Conservation (phyloP, 1,140 invertebrate species). For the Lepidurus arcticus region DNA sequence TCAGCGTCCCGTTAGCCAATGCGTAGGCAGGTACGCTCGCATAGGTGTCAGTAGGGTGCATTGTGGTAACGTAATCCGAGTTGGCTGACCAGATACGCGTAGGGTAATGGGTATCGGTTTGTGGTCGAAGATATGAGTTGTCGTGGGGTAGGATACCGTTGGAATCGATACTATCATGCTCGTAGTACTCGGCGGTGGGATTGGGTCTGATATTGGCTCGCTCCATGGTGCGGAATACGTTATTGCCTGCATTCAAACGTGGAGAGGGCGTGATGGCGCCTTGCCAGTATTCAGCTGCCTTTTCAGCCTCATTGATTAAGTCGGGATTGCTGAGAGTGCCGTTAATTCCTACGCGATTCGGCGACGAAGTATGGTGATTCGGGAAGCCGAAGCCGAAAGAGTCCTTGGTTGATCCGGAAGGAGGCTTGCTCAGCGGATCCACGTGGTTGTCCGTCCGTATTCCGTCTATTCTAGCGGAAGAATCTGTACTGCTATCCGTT, state of each 20-base stretch:
- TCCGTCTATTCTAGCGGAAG: neutral
- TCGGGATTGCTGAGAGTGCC: conserved; percentile 27
- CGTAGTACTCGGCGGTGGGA: conserved; percentile 19
- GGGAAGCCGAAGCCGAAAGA: neutral
- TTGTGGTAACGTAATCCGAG: conserved; percentile 12
- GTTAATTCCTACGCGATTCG: conserved; percentile 25
- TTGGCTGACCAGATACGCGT: conserved; percentile 28
- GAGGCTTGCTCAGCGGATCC: neutral
- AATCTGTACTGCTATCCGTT: conserved; percentile 17
- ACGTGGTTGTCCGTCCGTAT: neutral
- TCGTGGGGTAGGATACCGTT: conserved; percentile 26
- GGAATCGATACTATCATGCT: conserved; percentile 21
- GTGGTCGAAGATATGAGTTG: conserved; percentile 32
- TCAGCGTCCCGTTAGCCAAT: neutral
- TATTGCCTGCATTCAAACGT: conserved; percentile 3
- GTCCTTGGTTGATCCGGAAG: neutral
- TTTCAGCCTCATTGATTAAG: conserved; percentile 30
- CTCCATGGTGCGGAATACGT: conserved; percentile 13
- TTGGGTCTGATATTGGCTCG: conserved; percentile 11
- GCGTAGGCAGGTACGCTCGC: neutral
- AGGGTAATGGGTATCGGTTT: conserved; percentile 34
- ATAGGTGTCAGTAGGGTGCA: neutral
- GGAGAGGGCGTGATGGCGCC: conserved; percentile 21
- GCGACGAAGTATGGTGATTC: neutral
- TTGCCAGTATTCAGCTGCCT: conserved; percentile 29